Base-by-base conservation (phyloP, 1,140 invertebrate species). In the Trinorchestia longiramus region DNA sequence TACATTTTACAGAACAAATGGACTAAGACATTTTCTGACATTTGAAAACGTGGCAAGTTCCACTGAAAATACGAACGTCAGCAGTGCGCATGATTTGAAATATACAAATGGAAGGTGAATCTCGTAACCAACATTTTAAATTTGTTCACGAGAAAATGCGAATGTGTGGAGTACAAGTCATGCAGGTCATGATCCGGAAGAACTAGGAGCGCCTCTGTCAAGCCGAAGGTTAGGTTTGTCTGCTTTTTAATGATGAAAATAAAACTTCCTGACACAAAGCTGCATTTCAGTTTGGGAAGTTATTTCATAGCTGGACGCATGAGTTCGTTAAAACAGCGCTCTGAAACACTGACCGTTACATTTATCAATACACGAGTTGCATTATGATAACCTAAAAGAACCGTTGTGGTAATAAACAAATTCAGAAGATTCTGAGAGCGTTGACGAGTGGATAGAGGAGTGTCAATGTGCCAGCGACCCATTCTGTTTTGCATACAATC, bases 111-210 rank as follows among this genome's bases (percentile, higher is more conserved):
- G 36, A 77, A 77, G 62, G 1, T 19, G 62, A 36, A 15, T 3
- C 28, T 77, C 62, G 28, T 15, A 11, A 11, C 62, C 15, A 77
- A 77, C 15, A 3, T 11, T 77, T 77, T 23, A 36, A 77, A 77
- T 77, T 36, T 77, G 62, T 36, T 77, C 62, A 3, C 15, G 62
- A 77, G 62, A 77, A 77, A 36, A 77, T 77, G 28, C 8, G 28
- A 77, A 36, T 77, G 36, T 19, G 62, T 36, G 62, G 36, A 28
- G 15, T 77, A 3, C 62, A 11, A 77, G 43, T 90, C 88, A 90
- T 90, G 88, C 88, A 42, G 92, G 92, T 94, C 92, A 94, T 43
- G 92, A 94, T 43, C 92, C 92, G 92, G 92, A 94, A 94, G 92
- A 40, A 91, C 43, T 45, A 94, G 88, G 88, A 90, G 88, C 88